These are phyloP conservation scores for Proales similis DNA, from an alignment of 1,140 invertebrate species.

Conservation along the genomic window DNA sequence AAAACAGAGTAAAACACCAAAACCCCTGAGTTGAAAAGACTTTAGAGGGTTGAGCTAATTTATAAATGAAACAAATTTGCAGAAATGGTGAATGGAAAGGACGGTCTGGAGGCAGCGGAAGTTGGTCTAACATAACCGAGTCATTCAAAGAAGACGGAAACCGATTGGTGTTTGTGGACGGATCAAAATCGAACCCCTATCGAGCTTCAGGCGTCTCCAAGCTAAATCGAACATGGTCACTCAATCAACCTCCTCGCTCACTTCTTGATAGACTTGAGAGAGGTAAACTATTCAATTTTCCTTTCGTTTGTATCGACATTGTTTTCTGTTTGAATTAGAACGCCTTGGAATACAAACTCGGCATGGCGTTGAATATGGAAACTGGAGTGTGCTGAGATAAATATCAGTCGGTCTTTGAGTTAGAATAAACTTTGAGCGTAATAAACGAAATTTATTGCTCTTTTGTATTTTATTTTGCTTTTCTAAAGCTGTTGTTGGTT, in stretches of 20 bases:
- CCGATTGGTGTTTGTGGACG: conserved; percentile 13
- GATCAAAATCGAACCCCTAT: conserved; percentile 19
- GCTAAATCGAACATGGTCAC: neutral
- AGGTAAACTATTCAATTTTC: conserved; percentile 3
- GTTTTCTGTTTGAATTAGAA: neutral
- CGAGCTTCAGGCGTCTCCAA: neutral
- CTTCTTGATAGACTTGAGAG: conserved; percentile 18
- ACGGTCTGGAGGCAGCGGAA: conserved; percentile 13
- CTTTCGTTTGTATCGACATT: neutral
- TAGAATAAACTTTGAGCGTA: conserved; percentile 23
- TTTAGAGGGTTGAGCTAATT: neutral
- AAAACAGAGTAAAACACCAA: neutral
- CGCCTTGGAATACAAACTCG: conserved; percentile 17
- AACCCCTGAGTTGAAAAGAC: neutral
- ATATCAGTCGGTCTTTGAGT: conserved; percentile 8
- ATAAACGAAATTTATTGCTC: too few relatives aligned
- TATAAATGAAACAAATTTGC: neutral
- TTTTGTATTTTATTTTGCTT: neutral
- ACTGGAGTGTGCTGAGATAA: conserved; percentile 32
- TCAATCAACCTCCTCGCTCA: neutral
- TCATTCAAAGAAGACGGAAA: conserved; percentile 30
- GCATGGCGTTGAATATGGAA: conserved; percentile 20
- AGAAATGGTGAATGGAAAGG: conserved; percentile 21
- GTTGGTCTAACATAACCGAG: conserved; percentile 28
- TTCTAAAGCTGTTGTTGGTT: neutral